Base-by-base conservation (phyloP, 2,888 invertebrate species). In the Agrochola macilenta region DNA sequence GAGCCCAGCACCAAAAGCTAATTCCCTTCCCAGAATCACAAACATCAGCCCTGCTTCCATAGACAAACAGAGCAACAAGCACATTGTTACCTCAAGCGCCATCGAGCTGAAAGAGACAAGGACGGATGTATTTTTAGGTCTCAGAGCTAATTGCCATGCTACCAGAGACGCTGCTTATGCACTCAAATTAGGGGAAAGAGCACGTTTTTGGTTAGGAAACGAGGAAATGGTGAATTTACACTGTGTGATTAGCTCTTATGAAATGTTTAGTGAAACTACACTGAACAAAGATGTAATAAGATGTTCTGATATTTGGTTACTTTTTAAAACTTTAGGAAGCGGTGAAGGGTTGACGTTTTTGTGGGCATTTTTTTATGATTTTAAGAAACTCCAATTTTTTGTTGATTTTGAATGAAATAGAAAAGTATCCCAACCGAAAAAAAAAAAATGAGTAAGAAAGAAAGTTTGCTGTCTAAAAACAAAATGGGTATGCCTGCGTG, bases 91-190 rank as follows among this genome's bases (percentile, higher is more conserved):
- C n/a, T 17, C 20, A 69, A 88, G 87, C 49, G 12, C 54, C 87
- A 79, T 87, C 64, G 20, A 70, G 66, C 68, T 52, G 20, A 30
- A 52, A 71, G 61, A 72, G 66, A 64, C 79, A 81, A 78, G 84
- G 81, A 78, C 17, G 74, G 23, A 3, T 64, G 75, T 79, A 87
- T 87, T 82, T 87, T 88, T 79, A 87, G 84, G 76, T 78, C 60
- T 60, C 82, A 69, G 46, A 71, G 60, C 78, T 87, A 87, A 87
- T 88, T 88, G 85, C 75, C 69, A 17, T 69, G 57, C 72, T 65
- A 52, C 46, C 30, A 17, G 17, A 76, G 78, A 60, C 52, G 52
- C 77, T 78, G 72, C 78, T 88, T 87, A 82, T 52, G 69, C 30
- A 54, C 80, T 70, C 69, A 78, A 83, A 79, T 76, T 78, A 77